Evolutionary conservation across 1,140 invertebrate genomes (phyloP).

Genomic region (Listronotus bonariensis): DNA sequence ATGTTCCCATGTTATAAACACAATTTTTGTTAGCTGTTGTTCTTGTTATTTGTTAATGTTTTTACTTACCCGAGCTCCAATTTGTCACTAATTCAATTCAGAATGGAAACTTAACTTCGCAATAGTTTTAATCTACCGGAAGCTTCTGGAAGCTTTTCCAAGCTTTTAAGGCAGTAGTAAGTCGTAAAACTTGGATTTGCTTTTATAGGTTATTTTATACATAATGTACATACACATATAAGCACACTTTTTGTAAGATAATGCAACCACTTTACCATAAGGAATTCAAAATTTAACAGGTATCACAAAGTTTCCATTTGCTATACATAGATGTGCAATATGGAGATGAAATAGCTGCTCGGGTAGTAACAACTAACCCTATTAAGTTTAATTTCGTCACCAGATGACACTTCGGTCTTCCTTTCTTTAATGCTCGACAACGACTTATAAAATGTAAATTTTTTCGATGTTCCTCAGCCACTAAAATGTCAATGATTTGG

Average conservation of each 20-base stretch:
- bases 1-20: constrained; percentile 55
- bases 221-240: constrained; percentile 45
- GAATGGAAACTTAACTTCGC: constrained; percentile 36
- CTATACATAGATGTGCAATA: constrained; percentile 40
- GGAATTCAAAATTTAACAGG: constrained; percentile 45
- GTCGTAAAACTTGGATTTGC: background rate
- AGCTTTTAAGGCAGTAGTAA: background rate
- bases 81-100: constrained; percentile 17
- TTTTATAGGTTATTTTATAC: constrained; percentile 20
- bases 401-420: constrained; percentile 52
- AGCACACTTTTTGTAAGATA: constrained; percentile 44
- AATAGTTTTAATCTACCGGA: constrained; percentile 23
- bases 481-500: constrained; percentile 51
- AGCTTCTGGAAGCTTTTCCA: background rate
- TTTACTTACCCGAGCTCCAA: constrained; percentile 22
- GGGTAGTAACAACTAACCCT: constrained; percentile 30
- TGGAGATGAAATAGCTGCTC: background rate
- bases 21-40: constrained; percentile 54
- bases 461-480: constrained; percentile 41
- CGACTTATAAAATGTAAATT: constrained; percentile 38
- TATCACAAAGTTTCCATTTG: constrained; percentile 37
- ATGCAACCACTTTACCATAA: constrained; percentile 24
- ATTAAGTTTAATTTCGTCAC: constrained; percentile 53
- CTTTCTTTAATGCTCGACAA: constrained; percentile 48
- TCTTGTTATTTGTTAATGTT: constrained; percentile 53